Percentiles rank a stretch among this genome's conserved stretches.
Conservation (phyloP, 2,113 vertebrate species). For the Acrocephalus arundinaceus region DNA sequence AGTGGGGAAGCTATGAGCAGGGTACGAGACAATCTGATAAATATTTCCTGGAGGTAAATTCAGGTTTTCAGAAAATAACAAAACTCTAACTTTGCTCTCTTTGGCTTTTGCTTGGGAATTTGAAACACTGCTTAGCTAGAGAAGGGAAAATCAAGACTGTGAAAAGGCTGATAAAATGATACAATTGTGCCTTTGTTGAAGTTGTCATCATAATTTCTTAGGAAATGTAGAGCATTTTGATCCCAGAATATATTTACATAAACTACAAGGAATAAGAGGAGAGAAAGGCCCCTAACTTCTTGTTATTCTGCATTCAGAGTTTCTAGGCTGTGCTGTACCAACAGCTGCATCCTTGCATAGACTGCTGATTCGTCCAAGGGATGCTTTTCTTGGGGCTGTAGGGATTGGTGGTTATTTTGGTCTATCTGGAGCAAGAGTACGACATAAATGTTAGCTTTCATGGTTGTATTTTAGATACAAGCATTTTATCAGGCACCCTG, state of each 20-base stretch:
- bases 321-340: background rate
- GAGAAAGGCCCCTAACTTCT: background rate
- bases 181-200: conserved; percentile 7
- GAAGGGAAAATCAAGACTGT: background rate
- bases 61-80: conserved; percentile 9
- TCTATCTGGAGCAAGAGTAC: background rate
- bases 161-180: conserved; percentile 4
- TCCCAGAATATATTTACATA: conserved; percentile 26
- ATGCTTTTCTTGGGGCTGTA: background rate
- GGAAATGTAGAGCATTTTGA: conserved; percentile 25
- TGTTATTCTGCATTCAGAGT: background rate
- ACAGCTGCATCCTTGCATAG: background rate
- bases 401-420: background rate
- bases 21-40: background rate
- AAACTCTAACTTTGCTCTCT: background rate
- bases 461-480: background rate
- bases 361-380: background rate
- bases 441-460: background rate
- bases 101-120: conserved; percentile 5
- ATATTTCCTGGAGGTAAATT: background rate
- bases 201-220: background rate
- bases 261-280: background rate
- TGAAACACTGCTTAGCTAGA: background rate
- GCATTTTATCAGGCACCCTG: background rate
- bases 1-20: background rate